Evolutionary conservation across 2,797 vertebrate species (phyloP).

Genomic region (Anabacerthia variegaticeps): DNA sequence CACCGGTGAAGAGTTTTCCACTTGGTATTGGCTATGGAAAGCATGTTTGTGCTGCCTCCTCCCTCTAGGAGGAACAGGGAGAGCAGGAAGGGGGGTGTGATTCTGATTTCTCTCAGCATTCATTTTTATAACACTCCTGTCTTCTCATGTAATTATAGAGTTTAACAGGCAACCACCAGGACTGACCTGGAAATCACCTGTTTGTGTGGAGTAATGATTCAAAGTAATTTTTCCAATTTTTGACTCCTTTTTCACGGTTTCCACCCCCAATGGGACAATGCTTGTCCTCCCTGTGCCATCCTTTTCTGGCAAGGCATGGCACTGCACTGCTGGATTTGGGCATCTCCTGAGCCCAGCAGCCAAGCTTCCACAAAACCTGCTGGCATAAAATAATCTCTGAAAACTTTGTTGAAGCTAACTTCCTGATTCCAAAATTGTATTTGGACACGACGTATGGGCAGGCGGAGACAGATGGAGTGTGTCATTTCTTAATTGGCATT

Average conservation of each 20-base stretch:
- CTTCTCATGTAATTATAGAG: background rate
- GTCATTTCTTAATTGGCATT: background rate
- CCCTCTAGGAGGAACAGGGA: background rate
- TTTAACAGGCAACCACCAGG: background rate
- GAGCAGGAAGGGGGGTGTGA: background rate
- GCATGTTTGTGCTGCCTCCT: background rate
- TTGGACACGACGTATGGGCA: background rate
- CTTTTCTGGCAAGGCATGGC: background rate
- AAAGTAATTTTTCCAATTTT: background rate
- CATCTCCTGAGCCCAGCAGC: background rate
- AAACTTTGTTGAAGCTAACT: background rate
- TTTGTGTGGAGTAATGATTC: background rate
- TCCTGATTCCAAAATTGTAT: background rate
- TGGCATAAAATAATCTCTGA: background rate
- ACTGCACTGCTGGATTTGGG: rapidly evolving
- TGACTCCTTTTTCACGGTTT: background rate
- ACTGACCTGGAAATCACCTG: background rate
- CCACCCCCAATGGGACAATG: background rate
- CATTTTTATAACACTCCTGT: background rate
- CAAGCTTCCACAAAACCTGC: background rate
- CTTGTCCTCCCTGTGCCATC: background rate
- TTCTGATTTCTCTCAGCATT: background rate
- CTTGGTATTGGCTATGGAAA: background rate
- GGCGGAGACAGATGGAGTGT: background rate
- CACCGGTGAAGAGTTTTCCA: background rate